phyloP scores from a whole-genome alignment of 2,113 vertebrate genomes.

The Cisticola juncidis region DNA sequence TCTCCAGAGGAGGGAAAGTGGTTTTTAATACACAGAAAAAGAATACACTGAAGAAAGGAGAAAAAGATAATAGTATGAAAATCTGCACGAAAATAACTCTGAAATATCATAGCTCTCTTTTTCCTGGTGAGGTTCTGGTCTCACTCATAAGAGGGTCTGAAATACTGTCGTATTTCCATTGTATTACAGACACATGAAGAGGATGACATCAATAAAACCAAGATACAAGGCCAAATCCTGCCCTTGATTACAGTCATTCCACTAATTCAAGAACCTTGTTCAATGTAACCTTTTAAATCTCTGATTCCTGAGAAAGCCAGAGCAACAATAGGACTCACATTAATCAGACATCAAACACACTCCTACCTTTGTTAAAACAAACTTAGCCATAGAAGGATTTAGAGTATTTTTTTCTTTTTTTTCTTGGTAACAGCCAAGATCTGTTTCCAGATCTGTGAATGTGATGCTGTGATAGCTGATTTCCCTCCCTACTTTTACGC shows the following conservation, averaged over 20 bases:
- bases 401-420: background rate
- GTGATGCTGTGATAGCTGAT: background rate
- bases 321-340: background rate
- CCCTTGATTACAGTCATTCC: background rate
- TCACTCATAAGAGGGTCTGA: background rate
- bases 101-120: background rate
- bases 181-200: background rate
- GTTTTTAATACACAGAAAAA: background rate
- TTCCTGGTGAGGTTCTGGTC: background rate
- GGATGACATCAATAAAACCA: background rate
- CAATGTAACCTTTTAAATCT: background rate
- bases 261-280: background rate
- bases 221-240: background rate
- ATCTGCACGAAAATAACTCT: background rate
- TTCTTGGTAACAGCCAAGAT: background rate
- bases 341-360: background rate
- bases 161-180: background rate
- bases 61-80: background rate
- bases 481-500: background rate
- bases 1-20: constrained; percentile 26
- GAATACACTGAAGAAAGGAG: background rate
- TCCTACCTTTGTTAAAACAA: background rate
- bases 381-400: background rate
- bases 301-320: background rate
- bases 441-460: background rate